Base-by-base conservation (phyloP, 2,797 vertebrate species). In the Pagetopsis macropterus region DNA sequence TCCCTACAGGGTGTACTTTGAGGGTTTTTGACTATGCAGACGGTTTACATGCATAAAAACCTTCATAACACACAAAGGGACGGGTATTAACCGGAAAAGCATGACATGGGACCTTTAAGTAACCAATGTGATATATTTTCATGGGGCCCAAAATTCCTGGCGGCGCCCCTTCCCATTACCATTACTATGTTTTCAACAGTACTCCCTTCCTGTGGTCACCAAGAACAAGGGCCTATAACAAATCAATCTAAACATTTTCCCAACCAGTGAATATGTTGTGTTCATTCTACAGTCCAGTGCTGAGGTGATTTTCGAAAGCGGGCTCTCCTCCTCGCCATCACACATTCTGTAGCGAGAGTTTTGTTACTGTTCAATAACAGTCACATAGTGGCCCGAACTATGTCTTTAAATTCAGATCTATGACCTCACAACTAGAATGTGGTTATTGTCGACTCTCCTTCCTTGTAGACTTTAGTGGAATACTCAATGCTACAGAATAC, bases 371-470 rank as follows among this genome's bases (percentile, higher is more conserved):
- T 70, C 52, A 87, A 81, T 83, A 84, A 81, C 79, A 80, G 91
- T 92, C 90, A 90, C 90, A 88, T 92, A 74, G 91, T 85, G 90
- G 90, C 89, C 90, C 91, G 88, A 91, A 83, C 79, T 79, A 77
- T 81, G 72, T 78, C 63, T 84, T 81, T 71, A 82, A 79, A 87
- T 89, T 79, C 87, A 88, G 84, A 89, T 91, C 85, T 80, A 85
- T 84, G 83, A 90, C 88, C 91, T 91, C 88, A 85, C 84, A 80
- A 74, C 78, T 81, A 87, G 85, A 91, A 89, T 84, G 76, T 88
- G 82, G 59, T 84, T 77, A 49, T 84, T 52, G 68, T 84, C 23
- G 51, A 80, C 72, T 83, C 66, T 82, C 77, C 43, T 73, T 72
- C 72, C 78, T 72, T 72, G 65, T 82, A 72, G 78, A 78, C 60